Conservation (phyloP, 2,888 invertebrate genomes). For the Cenopis cana region DNA sequence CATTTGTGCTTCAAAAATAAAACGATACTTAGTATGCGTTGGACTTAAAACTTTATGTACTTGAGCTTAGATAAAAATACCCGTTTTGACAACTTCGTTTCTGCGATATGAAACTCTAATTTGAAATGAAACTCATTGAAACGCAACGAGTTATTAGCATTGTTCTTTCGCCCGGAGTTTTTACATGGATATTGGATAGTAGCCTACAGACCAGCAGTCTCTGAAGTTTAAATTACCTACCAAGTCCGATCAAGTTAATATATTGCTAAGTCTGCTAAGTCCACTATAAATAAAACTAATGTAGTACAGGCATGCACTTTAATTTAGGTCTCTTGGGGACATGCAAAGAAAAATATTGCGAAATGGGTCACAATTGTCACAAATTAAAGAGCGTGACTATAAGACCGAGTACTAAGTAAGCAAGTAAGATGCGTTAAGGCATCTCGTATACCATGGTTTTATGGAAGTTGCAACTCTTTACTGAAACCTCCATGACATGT, state of each 20-base stretch:
- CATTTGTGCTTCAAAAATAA: neutral
- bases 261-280: no score
- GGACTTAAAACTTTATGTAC: slow-evolving; percentile 47
- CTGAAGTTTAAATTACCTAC: neutral
- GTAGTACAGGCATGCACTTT: no score
- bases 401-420: no score
- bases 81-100: slow-evolving; percentile 49
- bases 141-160: neutral
- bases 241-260: neutral
- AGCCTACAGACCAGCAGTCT: no score
- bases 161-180: neutral
- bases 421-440: no score
- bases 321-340: no score
- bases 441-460: no score
- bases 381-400: no score
- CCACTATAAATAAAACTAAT: no score
- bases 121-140: slow-evolving; percentile 13
- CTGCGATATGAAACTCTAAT: slow-evolving; percentile 39
- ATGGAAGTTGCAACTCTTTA: no score
- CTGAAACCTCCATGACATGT: neutral
- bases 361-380: no score
- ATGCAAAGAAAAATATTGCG: no score
- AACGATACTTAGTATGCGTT: slow-evolving; percentile 44
- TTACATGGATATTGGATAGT: neutral
- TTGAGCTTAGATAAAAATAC: slow-evolving; percentile 54